phyloP scores from a whole-genome alignment of 2,888 invertebrate genomes.

The Choristoneura rosaceana region DNA sequence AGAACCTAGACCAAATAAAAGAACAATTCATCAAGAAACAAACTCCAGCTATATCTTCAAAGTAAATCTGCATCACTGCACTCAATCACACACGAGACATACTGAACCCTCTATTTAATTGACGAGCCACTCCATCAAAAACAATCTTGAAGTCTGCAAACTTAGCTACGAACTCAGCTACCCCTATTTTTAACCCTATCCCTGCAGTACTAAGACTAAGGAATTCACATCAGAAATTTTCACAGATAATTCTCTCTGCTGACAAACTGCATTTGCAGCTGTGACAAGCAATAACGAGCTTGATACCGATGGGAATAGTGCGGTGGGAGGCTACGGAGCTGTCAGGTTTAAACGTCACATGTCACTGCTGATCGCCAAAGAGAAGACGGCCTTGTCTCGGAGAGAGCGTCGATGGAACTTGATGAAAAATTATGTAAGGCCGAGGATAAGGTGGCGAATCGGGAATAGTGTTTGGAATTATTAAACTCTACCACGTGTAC shows the following conservation, averaged over 20 bases:
- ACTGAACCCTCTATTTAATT: slow-evolving; percentile 79
- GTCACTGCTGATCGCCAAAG: slow-evolving; percentile 68
- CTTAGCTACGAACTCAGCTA: slow-evolving; percentile 44
- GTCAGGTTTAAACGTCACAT: slow-evolving; percentile 73
- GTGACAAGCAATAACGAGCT: slow-evolving; percentile 48
- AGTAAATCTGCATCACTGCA: slow-evolving; percentile 78
- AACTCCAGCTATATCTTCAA: slow-evolving; percentile 58
- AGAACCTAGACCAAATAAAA: slow-evolving; percentile 39
- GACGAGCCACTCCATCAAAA: slow-evolving; percentile 82
- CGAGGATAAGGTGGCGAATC: slow-evolving; percentile 44
- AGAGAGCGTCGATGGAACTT: slow-evolving; percentile 44
- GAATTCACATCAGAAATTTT: slow-evolving; percentile 54
- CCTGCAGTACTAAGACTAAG: slow-evolving; percentile 50
- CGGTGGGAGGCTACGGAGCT: slow-evolving; percentile 53
- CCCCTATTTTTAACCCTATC: slow-evolving; percentile 58
- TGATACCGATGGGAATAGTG: slow-evolving; percentile 47
- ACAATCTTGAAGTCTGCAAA: slow-evolving; percentile 69
- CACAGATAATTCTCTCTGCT: slow-evolving; percentile 54
- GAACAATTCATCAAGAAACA: slow-evolving; percentile 47
- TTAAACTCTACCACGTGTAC: background rate
- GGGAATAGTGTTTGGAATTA: slow-evolving; percentile 1
- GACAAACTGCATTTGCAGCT: slow-evolving; percentile 51
- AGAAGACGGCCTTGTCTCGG: slow-evolving; percentile 65
- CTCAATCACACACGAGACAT: slow-evolving; percentile 77
- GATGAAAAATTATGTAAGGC: slow-evolving; percentile 44